Conservation (phyloP, 1,140 invertebrate species). For the Drosophila littoralis region DNA sequence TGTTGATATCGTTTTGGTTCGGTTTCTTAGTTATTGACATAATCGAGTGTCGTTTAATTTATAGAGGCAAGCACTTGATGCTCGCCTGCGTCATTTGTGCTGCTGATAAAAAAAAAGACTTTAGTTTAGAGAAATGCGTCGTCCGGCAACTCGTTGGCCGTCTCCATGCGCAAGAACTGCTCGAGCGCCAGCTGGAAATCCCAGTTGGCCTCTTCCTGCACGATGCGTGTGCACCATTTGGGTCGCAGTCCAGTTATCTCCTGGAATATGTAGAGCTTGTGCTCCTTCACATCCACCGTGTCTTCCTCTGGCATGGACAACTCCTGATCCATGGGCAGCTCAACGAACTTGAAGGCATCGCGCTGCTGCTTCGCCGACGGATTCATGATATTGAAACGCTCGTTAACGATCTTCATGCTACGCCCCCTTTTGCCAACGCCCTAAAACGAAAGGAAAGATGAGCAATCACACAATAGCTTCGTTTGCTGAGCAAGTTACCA, state of each 20-base stretch:
- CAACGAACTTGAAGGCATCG: constrained; percentile 60
- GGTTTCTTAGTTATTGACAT: constrained; percentile 10
- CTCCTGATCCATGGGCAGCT: background rate
- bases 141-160: constrained; percentile 40
- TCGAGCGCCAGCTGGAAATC: constrained; percentile 51
- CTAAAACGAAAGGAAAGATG: constrained; percentile 9
- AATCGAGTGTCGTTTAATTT: constrained; percentile 1
- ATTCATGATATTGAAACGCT: constrained; percentile 59
- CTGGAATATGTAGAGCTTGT: constrained; percentile 67
- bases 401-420: constrained; percentile 63
- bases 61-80: background rate
- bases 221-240: constrained; percentile 71
- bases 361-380: constrained; percentile 48
- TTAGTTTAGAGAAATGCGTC: constrained; percentile 41
- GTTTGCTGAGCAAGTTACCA: constrained; percentile 33
- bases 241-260: constrained; percentile 65
- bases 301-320: constrained; percentile 35
- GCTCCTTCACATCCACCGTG: constrained; percentile 49
- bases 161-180: constrained; percentile 46
- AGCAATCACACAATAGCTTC: background rate
- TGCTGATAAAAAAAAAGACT: background rate
- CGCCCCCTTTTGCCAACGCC: constrained; percentile 46
- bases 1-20: background rate
- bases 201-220: constrained; percentile 68
- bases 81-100: constrained; percentile 4